Percentiles rank a stretch among this genome's conserved stretches.
Evolutionary conservation across 2,888 invertebrate genomes (phyloP).

Genomic region (Dyspetes luteomarginatus): DNA sequence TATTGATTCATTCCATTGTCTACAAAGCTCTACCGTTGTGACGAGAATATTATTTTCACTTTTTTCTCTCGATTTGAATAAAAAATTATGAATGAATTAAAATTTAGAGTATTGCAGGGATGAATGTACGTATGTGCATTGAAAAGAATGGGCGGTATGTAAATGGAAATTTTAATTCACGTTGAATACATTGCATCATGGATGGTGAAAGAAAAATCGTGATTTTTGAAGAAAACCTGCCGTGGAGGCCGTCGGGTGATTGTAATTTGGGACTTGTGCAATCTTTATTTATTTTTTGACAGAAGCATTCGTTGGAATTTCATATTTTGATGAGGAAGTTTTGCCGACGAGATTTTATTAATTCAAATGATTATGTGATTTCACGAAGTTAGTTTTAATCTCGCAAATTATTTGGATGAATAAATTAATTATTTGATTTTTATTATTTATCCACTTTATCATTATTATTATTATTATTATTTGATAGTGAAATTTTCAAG

Average conservation of each 20-base stretch:
- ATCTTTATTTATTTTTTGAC: too few species aligned
- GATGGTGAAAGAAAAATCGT: neutral
- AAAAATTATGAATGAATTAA: constrained; percentile 21
- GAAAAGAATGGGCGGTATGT: neutral
- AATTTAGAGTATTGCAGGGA: neutral
- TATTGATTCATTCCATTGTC: constrained; percentile 47
- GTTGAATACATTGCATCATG: neutral
- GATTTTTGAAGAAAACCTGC: neutral
- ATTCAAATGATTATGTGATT: too few species aligned
- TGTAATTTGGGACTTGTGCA: neutral
- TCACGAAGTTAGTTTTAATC: too few species aligned
- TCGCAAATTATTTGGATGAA: neutral
- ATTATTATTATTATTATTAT: too few species aligned
- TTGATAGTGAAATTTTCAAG: too few species aligned
- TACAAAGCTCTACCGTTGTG: neutral
- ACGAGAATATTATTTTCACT: neutral
- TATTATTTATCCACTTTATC: neutral
- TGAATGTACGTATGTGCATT: neutral
- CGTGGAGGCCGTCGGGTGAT: too few species aligned
- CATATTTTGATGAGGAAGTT: too few species aligned
- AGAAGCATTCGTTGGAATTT: too few species aligned
- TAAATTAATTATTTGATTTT: neutral
- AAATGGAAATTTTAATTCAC: neutral
- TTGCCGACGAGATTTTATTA: too few species aligned
- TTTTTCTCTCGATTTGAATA: constrained; percentile 1